Percentiles rank a stretch among this genome's conserved stretches.
Evolutionary conservation across 2,797 vertebrate species (phyloP).

Genomic region (Aquila chrysaetos): DNA sequence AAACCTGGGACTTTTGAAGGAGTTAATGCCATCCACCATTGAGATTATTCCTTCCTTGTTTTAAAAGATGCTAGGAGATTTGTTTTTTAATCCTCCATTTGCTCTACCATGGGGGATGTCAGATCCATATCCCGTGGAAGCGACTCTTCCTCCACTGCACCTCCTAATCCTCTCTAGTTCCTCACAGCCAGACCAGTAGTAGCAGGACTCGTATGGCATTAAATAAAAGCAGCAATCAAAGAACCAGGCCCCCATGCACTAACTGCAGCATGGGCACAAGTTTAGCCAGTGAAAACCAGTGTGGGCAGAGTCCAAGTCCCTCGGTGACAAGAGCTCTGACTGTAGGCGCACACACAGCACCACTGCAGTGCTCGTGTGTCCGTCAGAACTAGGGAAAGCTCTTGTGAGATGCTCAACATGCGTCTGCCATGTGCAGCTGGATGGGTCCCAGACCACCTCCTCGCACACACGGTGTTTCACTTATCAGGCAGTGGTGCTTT

Average conservation of each 20-base stretch:
- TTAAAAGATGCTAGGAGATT: neutral
- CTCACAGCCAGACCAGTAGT: neutral
- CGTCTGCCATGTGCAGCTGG: neutral
- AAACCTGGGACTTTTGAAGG: neutral
- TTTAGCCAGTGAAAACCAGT: neutral
- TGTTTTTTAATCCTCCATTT: neutral
- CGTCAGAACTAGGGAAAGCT: no score
- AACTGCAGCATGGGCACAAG: neutral
- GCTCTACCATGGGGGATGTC: neutral
- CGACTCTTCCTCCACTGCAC: neutral
- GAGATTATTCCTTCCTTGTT: neutral
- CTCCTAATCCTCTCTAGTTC: neutral
- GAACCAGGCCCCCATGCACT: neutral
- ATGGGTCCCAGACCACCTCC: neutral
- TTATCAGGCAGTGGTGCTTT: neutral
- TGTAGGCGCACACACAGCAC: fast-evolving
- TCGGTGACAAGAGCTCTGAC: neutral
- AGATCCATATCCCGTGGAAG: neutral
- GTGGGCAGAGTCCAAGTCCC: neutral
- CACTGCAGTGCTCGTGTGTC: neutral
- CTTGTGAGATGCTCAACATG: neutral
- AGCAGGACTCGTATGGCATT: neutral
- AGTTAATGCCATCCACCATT: neutral
- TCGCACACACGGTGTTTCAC: neutral
- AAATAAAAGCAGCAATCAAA: neutral